phyloP scores from a whole-genome alignment of 1,140 invertebrate species.

The Melipona quadrifasciata region DNA sequence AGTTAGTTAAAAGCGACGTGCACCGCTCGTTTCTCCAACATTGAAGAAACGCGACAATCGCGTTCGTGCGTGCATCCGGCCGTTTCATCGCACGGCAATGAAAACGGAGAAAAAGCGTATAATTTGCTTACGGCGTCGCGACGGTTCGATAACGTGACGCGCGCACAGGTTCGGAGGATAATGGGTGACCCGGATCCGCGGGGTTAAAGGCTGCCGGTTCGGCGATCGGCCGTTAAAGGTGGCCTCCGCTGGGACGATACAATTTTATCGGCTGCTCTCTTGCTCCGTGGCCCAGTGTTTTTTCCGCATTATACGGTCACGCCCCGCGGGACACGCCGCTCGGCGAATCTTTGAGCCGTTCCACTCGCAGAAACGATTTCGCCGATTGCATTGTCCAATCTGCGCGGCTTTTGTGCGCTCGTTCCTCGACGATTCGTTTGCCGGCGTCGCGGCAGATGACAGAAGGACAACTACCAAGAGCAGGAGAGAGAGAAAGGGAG shows the following conservation, averaged over 20 bases:
- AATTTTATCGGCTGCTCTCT: conserved; percentile 58
- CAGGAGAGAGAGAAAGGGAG: not conserved
- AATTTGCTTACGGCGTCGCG: conserved; percentile 34
- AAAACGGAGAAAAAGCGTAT: conserved; percentile 30
- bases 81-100: conserved; percentile 26
- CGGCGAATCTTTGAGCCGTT: conserved; percentile 31
- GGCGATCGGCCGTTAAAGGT: conserved; percentile 11
- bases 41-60: not conserved
- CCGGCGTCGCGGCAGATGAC: not conserved
- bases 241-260: conserved; percentile 46
- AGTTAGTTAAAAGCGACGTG: not conserved
- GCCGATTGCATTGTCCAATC: conserved; percentile 17
- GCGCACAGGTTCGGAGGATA: not conserved
- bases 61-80: not conserved
- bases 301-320: conserved; percentile 32
- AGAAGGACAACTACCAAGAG: not conserved
- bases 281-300: conserved; percentile 17
- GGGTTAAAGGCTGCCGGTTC: conserved; percentile 43
- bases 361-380: conserved; percentile 8
- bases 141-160: conserved; percentile 35
- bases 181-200: conserved; percentile 47
- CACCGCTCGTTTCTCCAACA: too few relatives aligned
- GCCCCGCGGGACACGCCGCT: conserved; percentile 3
- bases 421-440: not conserved
- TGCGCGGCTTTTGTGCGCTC: conserved; percentile 12